Evolutionary conservation across 2,797 vertebrate species (phyloP), one percentile per base, ranked within the genome.

Genomic region (Siniperca undulata): DNA sequence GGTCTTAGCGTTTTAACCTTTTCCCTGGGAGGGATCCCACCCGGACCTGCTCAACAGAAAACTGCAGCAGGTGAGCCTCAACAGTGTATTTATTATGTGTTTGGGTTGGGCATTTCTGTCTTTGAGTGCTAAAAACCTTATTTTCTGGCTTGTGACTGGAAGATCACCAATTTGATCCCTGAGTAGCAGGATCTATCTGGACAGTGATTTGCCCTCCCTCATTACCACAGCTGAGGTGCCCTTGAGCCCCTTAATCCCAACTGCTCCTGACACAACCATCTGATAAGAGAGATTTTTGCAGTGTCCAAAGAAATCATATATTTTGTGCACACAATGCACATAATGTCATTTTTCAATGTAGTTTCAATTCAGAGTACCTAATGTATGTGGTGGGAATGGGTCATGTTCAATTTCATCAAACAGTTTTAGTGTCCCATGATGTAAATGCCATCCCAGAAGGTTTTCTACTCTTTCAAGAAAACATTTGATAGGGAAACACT

Each of bases 1-100:
- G 98, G 98, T 3, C 93, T 98, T 0, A 86, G 96, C 0, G 97
- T 99, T 44, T 90, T 97, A 55, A 98, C 97, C 5, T 85, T 99
- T n/a, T 98, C 98, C 7, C 94, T 99, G 22, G 99, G 99, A 58
- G 99, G 99, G 58, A 95, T 97, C 65, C 97, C 97, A 4, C 90
- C 96, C 0, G 96, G 95, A 52, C 95, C 96, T 0, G 93, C 94
- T 50, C 95, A 96, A 78, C 96, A 96, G 88, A 97, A 96, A 77
- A 91, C 93, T 8, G 93, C 92, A 65, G 92, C 96, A 96, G 98
- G 99, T 99, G 90, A 93, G 84, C 0, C 20, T n/a, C 3, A 0
- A 20, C 2, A 0, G 19, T 38, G 72, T 20, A 1, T 58, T 48
- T 38, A 2, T 20, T 7, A 5, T 42, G 52, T 59, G 50, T 40